Base-by-base conservation (phyloP, 2,113 vertebrate genomes). In the Leptodactylus fuscus region DNA sequence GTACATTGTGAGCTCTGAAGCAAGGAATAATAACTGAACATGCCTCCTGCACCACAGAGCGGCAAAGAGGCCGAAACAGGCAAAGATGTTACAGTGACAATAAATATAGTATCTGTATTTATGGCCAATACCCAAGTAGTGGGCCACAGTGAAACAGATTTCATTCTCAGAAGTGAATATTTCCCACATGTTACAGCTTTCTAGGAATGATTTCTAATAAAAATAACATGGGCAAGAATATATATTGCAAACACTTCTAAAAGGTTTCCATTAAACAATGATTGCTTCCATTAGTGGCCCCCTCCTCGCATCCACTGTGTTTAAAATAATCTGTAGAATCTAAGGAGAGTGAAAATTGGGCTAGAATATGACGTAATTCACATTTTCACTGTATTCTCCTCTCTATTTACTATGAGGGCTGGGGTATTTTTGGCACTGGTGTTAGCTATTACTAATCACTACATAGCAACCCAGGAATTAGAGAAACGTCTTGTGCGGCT, bases 361-460 rank as follows among this genome's bases (percentile, higher is more conserved):
- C 12, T 10, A 29, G 60, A 77, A 67, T 53, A 78, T 55, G 20
- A 77, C 65, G 10, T 18, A 49, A 20, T 46, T 77, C 1, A 49
- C 65, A 77, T n/a, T 79, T 55, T 67, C 13, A 29, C 27, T 13
- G 18, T 62, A 16, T 32, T 46, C 55, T 80, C 77, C 34, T 79
- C 48, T 13, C 36, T 36, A n/a, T 55, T 34, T 24, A 51, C 3
- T 12, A 62, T 24, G 13, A 24, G 38, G 4, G 12, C 27, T 27
- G 49, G 16, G 16, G 41, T 83, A 62, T 83, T 83, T 83, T 75
- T 83, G 82, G 48, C 34, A 20, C 36, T 46, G 24, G 51, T 83
- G 69, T 74, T 74, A 60, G 49, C 55, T 83, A 41, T 74, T 24
- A 73, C 51, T 83, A 83, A 75, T 75, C 53, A 83, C 53, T 74